These are phyloP conservation scores for Drosophila prolongata DNA, from an alignment of 2,888 invertebrate genomes.

Conservation along the genomic window DNA sequence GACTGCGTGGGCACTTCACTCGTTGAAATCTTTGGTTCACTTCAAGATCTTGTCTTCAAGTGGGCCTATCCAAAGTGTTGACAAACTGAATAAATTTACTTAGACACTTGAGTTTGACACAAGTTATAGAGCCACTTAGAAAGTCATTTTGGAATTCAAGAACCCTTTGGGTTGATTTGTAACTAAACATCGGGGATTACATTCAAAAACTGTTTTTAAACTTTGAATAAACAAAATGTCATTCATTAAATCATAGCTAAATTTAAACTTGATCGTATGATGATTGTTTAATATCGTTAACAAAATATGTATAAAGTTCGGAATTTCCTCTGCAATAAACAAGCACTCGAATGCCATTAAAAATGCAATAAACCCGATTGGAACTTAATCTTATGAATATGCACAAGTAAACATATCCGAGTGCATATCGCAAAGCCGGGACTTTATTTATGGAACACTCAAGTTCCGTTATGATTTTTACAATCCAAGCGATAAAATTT, in stretches of 20 bases:
- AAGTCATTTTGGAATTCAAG: not conserved
- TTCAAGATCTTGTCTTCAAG: slow-evolving; percentile 3
- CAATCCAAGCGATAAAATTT: slow-evolving; percentile 20
- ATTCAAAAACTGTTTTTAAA: too few species aligned
- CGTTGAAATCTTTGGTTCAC: slow-evolving; percentile 3
- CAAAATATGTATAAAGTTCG: too few species aligned
- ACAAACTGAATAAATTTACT: slow-evolving; percentile 1
- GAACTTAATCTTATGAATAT: not conserved
- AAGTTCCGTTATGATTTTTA: slow-evolving; percentile 29
- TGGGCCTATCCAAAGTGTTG: not conserved
- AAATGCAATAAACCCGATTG: not conserved
- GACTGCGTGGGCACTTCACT: slow-evolving; percentile 6
- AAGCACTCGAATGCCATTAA: not conserved
- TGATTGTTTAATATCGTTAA: too few species aligned
- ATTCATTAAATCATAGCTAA: too few species aligned
- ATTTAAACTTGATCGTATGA: too few species aligned
- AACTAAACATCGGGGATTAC: too few species aligned
- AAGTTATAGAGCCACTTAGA: not conserved
- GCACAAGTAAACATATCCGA: slow-evolving; percentile 2
- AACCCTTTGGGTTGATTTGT: not conserved
- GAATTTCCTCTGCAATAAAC: not conserved
- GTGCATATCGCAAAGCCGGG: not conserved
- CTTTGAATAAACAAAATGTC: too few species aligned
- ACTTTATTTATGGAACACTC: slow-evolving; percentile 29
- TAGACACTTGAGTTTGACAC: slow-evolving; percentile 6